These are phyloP conservation scores for Cataglyphis albicans DNA, from an alignment of 2,888 invertebrate genomes.

Conservation along the genomic window DNA sequence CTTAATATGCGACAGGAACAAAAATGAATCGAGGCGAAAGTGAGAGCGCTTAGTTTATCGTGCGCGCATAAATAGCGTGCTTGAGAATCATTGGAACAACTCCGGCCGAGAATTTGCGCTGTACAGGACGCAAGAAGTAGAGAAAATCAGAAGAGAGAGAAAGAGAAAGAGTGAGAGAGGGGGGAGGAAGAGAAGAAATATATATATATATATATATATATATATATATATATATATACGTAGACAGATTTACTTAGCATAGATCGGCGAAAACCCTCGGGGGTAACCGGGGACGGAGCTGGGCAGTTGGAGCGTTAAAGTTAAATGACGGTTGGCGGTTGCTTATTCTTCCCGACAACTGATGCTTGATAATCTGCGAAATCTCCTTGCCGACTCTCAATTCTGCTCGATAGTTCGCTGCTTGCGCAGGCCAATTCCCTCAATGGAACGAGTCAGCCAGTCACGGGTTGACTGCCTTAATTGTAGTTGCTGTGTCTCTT, in stretches of 20 bases:
- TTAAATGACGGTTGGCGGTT: conserved; percentile 86
- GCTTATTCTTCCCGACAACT: conserved; percentile 86
- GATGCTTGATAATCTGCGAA: conserved; percentile 86
- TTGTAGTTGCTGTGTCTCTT: conserved; percentile 83
- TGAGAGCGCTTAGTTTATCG: conserved; percentile 49
- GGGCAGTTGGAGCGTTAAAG: conserved; percentile 84
- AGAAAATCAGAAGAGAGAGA: conserved; percentile 24
- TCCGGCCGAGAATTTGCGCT: conserved; percentile 48
- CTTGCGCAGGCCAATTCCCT: conserved; percentile 82
- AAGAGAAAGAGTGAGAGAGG: not conserved
- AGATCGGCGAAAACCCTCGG: conserved; percentile 79
- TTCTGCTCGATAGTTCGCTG: conserved; percentile 84
- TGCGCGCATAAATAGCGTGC: conserved; percentile 64
- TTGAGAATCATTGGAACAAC: conserved; percentile 58
- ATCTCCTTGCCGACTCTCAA: conserved; percentile 81
- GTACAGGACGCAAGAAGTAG: conserved; percentile 42
- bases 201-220: too few relatives aligned
- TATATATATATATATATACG: conserved; percentile 58
- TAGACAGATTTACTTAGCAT: conserved; percentile 85
- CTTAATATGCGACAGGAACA: conserved; percentile 19
- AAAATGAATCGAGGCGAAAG: conserved; percentile 44
- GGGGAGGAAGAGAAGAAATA: not conserved
- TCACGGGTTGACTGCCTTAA: conserved; percentile 84
- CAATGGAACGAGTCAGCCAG: conserved; percentile 86
- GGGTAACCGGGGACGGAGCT: conserved; percentile 71